Percentiles rank a stretch among this genome's conserved stretches.
Evolutionary conservation across 2,797 vertebrate genomes (phyloP).

Genomic region (Xenopus petersii): DNA sequence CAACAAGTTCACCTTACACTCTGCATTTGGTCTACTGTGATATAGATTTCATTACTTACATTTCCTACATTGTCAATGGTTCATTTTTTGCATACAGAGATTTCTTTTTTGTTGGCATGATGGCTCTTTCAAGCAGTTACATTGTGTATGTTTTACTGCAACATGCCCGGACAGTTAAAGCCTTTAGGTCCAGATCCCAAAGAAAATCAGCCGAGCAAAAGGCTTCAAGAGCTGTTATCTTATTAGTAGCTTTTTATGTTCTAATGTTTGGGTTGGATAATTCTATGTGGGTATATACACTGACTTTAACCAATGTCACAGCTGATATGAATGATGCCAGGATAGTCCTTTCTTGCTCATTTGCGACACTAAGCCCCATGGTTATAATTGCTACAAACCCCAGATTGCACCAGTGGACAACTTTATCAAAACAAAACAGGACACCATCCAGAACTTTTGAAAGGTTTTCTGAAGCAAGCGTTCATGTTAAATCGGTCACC

Average conservation of each 20-base stretch:
- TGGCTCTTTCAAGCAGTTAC: conserved; percentile 71
- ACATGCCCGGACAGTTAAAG: not conserved
- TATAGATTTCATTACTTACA: conserved; percentile 11
- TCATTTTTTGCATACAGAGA: conserved; percentile 16
- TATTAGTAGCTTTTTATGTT: conserved; percentile 26
- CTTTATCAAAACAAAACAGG: not conserved
- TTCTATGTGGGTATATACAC: conserved; percentile 39
- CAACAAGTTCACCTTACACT: conserved; percentile 8
- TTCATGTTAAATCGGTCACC: too few species aligned
- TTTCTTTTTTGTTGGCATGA: conserved; percentile 63
- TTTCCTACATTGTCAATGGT: conserved; percentile 17
- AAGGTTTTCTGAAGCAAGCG: too few species aligned
- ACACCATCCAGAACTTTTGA: too few species aligned
- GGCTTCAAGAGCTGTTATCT: conserved; percentile 26
- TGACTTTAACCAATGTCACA: conserved; percentile 19
- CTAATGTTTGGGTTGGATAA: conserved; percentile 38
- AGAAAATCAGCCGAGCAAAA: conserved; percentile 17
- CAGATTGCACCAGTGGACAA: conserved; percentile 1
- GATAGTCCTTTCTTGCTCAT: conserved; percentile 25
- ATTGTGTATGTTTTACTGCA: conserved; percentile 18
- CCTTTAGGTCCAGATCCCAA: not conserved
- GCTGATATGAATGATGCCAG: conserved; percentile 33
- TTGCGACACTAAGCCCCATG: conserved; percentile 32
- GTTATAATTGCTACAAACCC: conserved; percentile 35
- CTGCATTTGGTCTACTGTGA: conserved; percentile 20